Base-by-base conservation (phyloP, 2,113 vertebrate species). In the Halichoeres trimaculatus region DNA sequence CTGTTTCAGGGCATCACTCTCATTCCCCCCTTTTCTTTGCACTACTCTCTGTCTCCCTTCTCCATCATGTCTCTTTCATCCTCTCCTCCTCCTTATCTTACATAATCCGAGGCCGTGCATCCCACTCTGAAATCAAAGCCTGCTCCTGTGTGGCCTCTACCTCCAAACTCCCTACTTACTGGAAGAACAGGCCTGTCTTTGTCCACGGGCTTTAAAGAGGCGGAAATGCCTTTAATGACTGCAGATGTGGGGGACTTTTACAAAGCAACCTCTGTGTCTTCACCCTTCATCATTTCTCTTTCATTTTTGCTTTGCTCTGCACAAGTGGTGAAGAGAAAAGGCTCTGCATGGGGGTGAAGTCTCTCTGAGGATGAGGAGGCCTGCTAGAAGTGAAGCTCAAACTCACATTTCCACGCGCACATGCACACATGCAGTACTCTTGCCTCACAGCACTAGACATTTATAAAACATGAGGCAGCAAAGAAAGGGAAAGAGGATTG, bases 181-280 rank as follows among this genome's bases (percentile, higher is more conserved):
- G 57, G 71, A 83, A 63, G 69, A 48, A 92, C 90, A 93, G 83
- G 53, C 84, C 54, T 10, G 70, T 80, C 90, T 88, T 91, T 93
- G 90, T 93, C 79, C 71, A 4, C 9, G 3, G 19, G 65, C 53
- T 86, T 86, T 86, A 87, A 86, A 84, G 85, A 85, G 85, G 83
- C 81, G 90, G 90, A 92, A 91, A 91, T 70, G 66, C 85, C 69
- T 84, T 89, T 79, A 85, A 68, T 88, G 88, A 76, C 90, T 89
- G 90, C 92, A 90, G 91, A 91, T 93, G 92, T 85, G 81, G 74
- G 78, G 61, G 66, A 50, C 50, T 24, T 30, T 17, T n/a, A 93
- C 92, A 93, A 92, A 92, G 89, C 52, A 48, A 23, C 9, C 72
- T 78, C 85, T 92, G 85, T 91, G 64, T 75, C 73, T 66, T 20